phyloP scores from a whole-genome alignment of 2,888 invertebrate genomes.

The Hydraecia micacea region DNA sequence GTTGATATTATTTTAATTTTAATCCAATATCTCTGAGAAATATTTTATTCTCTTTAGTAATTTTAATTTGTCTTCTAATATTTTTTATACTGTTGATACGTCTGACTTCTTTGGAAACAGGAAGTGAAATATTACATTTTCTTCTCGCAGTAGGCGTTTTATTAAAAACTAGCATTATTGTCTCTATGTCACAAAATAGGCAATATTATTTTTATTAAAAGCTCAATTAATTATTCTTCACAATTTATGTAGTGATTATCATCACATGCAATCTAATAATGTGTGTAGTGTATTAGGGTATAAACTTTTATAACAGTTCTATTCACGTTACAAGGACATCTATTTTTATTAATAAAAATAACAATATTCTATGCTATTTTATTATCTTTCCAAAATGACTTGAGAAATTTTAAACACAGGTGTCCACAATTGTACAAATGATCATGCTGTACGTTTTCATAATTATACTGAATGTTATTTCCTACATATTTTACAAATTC shows the following conservation, averaged over 20 bases:
- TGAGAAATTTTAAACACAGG: not conserved
- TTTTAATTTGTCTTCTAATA: not conserved
- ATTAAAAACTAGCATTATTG: not conserved
- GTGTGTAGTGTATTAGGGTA: too few relatives aligned
- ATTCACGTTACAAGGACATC: too few relatives aligned
- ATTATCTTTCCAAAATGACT: not conserved
- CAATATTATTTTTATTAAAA: too few relatives aligned
- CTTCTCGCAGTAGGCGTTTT: not conserved
- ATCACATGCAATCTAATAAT: too few relatives aligned
- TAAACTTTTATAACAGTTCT: too few relatives aligned
- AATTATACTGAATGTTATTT: not conserved
- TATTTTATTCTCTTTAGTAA: not conserved
- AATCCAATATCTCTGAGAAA: constrained; percentile 2
- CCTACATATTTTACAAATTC: not conserved
- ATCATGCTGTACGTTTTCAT: not conserved
- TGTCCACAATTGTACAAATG: constrained; percentile 2
- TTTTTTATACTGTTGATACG: not conserved
- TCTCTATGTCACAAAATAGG: not conserved
- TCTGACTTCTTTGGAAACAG: not conserved
- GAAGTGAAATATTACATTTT: not conserved
- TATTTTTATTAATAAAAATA: too few relatives aligned
- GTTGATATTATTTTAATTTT: not conserved
- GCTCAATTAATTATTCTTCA: too few relatives aligned
- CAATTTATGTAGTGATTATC: too few relatives aligned
- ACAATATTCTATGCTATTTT: not conserved